Evolutionary conservation across 2,888 invertebrate genomes (phyloP).

Genomic region (Unio delphinus): DNA sequence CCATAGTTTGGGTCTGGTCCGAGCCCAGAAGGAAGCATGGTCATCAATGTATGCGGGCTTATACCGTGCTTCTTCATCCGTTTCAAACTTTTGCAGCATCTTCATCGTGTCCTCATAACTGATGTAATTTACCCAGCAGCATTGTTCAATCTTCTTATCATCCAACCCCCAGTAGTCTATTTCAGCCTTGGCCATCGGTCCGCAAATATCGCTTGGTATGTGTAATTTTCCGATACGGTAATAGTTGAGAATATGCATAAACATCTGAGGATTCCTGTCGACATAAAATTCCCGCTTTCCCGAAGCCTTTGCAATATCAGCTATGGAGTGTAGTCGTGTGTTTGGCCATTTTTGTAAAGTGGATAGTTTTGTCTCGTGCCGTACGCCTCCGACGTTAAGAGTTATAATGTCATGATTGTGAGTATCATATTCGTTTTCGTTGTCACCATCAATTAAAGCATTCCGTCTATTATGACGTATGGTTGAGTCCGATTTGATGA

Average conservation of each 20-base stretch:
- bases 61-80: constrained; percentile 38
- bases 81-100: constrained; percentile 46
- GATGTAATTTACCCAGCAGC: constrained; percentile 60
- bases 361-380: constrained; percentile 40
- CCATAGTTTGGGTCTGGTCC: constrained; percentile 42
- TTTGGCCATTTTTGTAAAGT: constrained; percentile 41
- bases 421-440: not conserved
- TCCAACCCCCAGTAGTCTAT: constrained; percentile 59
- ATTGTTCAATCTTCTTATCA: constrained; percentile 55
- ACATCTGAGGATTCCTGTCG: constrained; percentile 48
- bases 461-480: constrained; percentile 4
- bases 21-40: constrained; percentile 30
- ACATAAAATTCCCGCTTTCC: constrained; percentile 49
- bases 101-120: constrained; percentile 46
- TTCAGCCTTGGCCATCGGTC: constrained; percentile 49
- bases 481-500: constrained; percentile 27
- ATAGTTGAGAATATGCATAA: constrained; percentile 48
- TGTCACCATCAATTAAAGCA: not conserved
- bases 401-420: constrained; percentile 31
- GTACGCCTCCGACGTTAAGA: constrained; percentile 42
- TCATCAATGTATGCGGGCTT: constrained; percentile 31
- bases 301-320: constrained; percentile 36
- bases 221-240: constrained; percentile 49
- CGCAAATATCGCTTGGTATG: constrained; percentile 47
- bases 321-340: constrained; percentile 37